A percentile compares a stretch with the other conserved stretches of the same genome.
phyloP scores from a whole-genome alignment of 1,140 invertebrate species.

The Papilio machaon region DNA sequence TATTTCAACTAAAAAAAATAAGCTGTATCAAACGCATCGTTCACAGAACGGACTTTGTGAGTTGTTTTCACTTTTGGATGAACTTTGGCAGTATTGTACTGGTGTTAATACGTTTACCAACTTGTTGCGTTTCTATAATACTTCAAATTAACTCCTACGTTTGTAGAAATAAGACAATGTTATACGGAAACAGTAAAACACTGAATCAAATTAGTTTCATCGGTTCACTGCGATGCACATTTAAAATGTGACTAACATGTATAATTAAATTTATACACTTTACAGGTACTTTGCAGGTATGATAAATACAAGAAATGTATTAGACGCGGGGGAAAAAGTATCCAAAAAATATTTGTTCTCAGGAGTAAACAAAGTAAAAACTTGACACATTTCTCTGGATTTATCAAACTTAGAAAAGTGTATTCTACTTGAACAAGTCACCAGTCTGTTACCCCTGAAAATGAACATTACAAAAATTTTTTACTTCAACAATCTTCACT shows the following conservation, averaged over 20 bases:
- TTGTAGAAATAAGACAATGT: slow-evolving; percentile 71
- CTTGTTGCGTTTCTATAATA: slow-evolving; percentile 60
- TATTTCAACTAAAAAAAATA: slow-evolving; percentile 77
- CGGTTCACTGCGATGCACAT: slow-evolving; percentile 79
- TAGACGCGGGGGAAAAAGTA: slow-evolving; percentile 23
- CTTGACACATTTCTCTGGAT: not conserved
- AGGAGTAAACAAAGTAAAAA: not conserved
- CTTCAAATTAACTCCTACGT: slow-evolving; percentile 60
- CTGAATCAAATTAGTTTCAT: slow-evolving; percentile 61
- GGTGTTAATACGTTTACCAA: slow-evolving; percentile 61
- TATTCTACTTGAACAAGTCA: not conserved
- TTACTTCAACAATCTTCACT: not conserved
- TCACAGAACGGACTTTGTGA: slow-evolving; percentile 78
- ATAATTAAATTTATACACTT: slow-evolving; percentile 78
- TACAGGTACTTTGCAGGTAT: slow-evolving; percentile 81
- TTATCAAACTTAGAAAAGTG: too few relatives aligned
- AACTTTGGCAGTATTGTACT: slow-evolving; percentile 80
- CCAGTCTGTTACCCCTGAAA: not conserved
- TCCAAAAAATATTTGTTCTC: slow-evolving; percentile 8
- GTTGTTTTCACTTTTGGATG: slow-evolving; percentile 72
- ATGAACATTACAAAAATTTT: not conserved
- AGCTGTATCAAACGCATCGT: slow-evolving; percentile 75
- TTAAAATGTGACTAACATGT: slow-evolving; percentile 61
- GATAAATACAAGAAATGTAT: slow-evolving; percentile 63
- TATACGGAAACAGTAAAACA: slow-evolving; percentile 76